Base-by-base conservation (phyloP, 2,888 invertebrate genomes). In the Agriopis leucophaearia region DNA sequence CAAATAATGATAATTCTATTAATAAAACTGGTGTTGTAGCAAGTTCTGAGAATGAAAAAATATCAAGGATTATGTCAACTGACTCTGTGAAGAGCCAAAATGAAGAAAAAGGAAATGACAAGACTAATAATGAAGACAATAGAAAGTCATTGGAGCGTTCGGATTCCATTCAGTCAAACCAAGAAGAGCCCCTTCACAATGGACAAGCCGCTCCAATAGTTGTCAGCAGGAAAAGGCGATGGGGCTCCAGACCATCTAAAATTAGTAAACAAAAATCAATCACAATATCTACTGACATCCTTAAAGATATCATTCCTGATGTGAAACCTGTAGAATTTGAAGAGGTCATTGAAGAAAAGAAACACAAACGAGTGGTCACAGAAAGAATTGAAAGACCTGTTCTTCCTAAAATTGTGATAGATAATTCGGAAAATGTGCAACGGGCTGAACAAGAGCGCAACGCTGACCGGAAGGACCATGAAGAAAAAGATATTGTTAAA, bases 221-320 rank as follows among this genome's bases (percentile, higher is more conserved):
- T 55, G 81, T 89, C 13, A 90, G 82, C 60, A 88, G 94, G 55
- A 94, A 94, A 76, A 77, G 94, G 66, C 86, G 90, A 71, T 94
- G 94, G 94, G 94, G 94, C 1, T 88, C 92, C 0, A 85, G 94
- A 40, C 85, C 87, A 16, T 81, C 81, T 48, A 95, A 95, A 81
- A 78, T 92, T 1, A 88, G 95, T 44, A 94, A 95, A 63, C 94
- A 95, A 66, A 95, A 96, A 63, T 95, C 96, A 35, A 92, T 96
- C 70, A 95, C 96, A 42, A 96, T 97, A 78, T 96, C 97, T 13
- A 96, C 96, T 18, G 96, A 96, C 88, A 95, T 96, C 45, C 89
- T 97, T 4, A 97, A 96, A 88, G 95, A 95, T 73, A 94, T 95
- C 45, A 95, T 95, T 79, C 94, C 95, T 35, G 95, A 95, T 88